Conservation (phyloP, 2,797 vertebrate genomes). For the Manis pentadactyla region DNA sequence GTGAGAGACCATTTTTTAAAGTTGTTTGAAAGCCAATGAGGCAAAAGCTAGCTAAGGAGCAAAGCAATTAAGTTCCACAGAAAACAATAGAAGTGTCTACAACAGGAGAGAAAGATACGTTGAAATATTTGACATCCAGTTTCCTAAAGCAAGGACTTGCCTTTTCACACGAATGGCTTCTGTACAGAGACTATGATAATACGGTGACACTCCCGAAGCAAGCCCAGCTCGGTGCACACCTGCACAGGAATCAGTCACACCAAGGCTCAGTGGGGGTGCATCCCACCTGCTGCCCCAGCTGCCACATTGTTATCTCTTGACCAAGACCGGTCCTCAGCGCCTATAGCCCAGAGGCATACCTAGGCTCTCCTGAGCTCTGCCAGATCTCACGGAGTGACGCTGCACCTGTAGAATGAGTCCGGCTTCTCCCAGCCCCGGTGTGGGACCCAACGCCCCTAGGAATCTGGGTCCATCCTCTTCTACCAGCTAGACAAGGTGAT, state of each 20-base stretch:
- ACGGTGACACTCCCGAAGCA: conserved; percentile 63
- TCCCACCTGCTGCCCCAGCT: not conserved
- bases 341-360: not conserved
- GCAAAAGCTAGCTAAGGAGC: conserved; percentile 70
- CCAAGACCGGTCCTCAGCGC: not conserved
- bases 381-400: not conserved
- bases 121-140: conserved; percentile 79
- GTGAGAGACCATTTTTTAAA: conserved; percentile 56
- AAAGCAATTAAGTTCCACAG: conserved; percentile 75
- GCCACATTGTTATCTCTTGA: not conserved
- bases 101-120: conserved; percentile 67
- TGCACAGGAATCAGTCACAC: not conserved
- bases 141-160: conserved; percentile 66
- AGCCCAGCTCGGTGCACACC: conserved; percentile 62
- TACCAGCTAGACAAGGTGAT: not conserved
- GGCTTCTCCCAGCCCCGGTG: not conserved
- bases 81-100: conserved; percentile 70
- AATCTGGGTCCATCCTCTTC: not conserved
- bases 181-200: conserved; percentile 67
- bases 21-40: conserved; percentile 44
- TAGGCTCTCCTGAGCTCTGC: not conserved
- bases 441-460: not conserved
- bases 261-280: accelerated
- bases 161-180: conserved; percentile 31
- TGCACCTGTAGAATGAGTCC: not conserved